These are phyloP conservation scores for Rhyacophila brunnea DNA, from an alignment of 1,140 invertebrate species.

Conservation along the genomic window DNA sequence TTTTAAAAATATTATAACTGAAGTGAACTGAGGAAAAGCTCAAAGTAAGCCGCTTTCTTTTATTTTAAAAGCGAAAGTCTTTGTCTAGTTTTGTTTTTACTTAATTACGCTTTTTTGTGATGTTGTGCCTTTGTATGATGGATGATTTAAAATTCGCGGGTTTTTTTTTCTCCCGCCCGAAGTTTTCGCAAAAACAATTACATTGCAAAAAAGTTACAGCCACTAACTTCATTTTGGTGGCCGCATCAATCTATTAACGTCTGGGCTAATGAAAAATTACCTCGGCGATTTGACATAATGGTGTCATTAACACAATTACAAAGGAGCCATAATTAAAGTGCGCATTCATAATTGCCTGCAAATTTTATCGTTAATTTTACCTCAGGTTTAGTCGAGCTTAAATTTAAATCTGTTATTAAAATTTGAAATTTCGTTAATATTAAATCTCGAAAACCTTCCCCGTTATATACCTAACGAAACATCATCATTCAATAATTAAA, in stretches of 20 bases:
- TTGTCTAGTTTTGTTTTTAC: constrained; percentile 17
- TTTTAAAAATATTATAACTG: too few species aligned
- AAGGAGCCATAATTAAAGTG: constrained; percentile 10
- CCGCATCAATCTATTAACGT: constrained; percentile 31
- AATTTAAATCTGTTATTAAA: too few species aligned
- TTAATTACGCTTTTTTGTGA: constrained; percentile 27
- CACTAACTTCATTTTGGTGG: constrained; percentile 8
- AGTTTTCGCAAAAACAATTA: constrained; percentile 32
- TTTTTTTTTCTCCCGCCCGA: constrained; percentile 1
- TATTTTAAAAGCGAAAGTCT: not conserved
- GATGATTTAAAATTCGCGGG: constrained; percentile 19
- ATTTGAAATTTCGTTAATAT: too few species aligned
- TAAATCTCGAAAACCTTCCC: too few species aligned
- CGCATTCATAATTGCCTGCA: too few species aligned
- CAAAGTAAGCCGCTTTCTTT: too few species aligned
- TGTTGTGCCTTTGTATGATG: constrained; percentile 23
- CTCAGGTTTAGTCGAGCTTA: too few species aligned
- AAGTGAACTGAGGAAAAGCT: too few species aligned
- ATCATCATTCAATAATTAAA: too few species aligned
- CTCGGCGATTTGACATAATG: constrained; percentile 29
- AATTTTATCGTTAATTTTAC: too few species aligned
- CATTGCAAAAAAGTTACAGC: constrained; percentile 30
- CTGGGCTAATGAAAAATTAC: constrained; percentile 30
- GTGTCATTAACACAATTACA: constrained; percentile 27
- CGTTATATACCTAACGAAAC: too few species aligned